These are phyloP conservation scores for Suillia variegata DNA, from an alignment of 2,888 invertebrate genomes.

Conservation along the genomic window DNA sequence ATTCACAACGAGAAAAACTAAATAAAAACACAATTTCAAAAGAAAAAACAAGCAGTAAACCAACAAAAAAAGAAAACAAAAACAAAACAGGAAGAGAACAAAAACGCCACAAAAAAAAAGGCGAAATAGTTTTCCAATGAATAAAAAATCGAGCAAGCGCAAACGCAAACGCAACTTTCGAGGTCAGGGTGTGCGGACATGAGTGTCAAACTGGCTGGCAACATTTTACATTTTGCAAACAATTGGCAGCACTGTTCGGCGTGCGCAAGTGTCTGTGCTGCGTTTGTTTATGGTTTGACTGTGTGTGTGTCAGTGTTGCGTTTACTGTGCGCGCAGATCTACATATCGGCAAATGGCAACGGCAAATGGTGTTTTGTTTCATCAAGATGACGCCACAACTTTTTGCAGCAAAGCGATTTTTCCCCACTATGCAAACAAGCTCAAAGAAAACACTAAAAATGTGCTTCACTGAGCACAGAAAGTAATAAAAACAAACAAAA, in stretches of 20 bases:
- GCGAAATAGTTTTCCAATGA: no score
- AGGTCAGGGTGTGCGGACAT: neutral
- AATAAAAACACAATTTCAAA: no score
- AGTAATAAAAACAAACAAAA: no score
- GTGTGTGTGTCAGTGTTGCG: neutral
- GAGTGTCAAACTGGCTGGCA: neutral
- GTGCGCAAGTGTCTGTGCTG: neutral
- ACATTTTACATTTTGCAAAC: constrained; percentile 1
- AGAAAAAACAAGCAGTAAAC: no score
- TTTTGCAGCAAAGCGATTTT: neutral
- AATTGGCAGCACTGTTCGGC: neutral
- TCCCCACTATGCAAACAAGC: neutral
- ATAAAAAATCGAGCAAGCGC: no score
- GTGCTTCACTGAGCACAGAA: neutral
- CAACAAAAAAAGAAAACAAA: no score
- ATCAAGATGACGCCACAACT: neutral
- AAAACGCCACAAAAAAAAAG: no score
- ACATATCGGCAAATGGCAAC: neutral
- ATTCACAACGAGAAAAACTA: no score
- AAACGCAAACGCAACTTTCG: neutral
- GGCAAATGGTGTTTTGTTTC: neutral
- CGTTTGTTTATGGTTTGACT: neutral
- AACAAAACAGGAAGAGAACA: no score
- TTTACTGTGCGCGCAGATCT: no score
- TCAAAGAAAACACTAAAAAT: neutral